phyloP scores from a whole-genome alignment of 2,113 vertebrate species.

The Uria lomvia region DNA sequence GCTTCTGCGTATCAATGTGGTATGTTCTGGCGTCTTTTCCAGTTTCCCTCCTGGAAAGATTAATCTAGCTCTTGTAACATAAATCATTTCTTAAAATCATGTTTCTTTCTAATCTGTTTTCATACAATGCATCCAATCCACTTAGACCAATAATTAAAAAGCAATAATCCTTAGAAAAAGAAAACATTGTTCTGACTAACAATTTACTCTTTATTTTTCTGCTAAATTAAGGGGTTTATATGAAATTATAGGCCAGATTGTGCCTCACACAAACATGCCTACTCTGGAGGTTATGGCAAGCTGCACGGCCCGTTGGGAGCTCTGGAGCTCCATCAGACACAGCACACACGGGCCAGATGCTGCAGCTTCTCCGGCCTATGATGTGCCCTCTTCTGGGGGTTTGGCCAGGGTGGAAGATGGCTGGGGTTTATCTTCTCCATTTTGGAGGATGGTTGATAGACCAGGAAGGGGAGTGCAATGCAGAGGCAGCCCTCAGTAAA shows the following conservation, averaged over 20 bases:
- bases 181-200: neutral
- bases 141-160: neutral
- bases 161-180: neutral
- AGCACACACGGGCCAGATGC: neutral
- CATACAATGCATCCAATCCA: neutral
- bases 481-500: neutral
- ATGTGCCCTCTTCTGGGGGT: neutral
- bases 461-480: neutral
- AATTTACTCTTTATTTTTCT: neutral
- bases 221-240: neutral
- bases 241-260: constrained; percentile 11
- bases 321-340: neutral
- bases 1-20: neutral
- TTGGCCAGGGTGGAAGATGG: neutral
- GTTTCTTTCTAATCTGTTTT: neutral
- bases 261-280: neutral
- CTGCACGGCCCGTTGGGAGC: neutral
- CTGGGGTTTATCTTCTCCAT: neutral
- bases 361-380: neutral
- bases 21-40: neutral
- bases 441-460: neutral
- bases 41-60: neutral
- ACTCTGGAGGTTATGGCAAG: neutral
- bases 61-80: neutral
- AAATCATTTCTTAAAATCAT: neutral